phyloP scores from a whole-genome alignment of 2,797 vertebrate genomes.

The Girardinus metallicus region DNA sequence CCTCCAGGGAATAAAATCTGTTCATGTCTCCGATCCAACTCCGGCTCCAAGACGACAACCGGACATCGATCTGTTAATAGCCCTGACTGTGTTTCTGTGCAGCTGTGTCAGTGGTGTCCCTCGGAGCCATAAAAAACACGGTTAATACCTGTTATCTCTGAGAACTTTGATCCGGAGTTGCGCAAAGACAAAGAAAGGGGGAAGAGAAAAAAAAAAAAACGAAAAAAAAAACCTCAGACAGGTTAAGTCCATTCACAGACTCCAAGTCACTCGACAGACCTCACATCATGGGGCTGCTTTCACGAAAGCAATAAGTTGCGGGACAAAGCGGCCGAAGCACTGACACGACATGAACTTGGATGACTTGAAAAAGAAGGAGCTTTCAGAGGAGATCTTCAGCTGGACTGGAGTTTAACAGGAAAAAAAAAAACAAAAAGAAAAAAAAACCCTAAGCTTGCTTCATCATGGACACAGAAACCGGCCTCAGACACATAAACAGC shows the following conservation, averaged over 20 bases:
- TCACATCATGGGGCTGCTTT: slow-evolving; percentile 14
- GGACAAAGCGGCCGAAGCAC: slow-evolving; percentile 14
- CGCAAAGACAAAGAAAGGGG: slow-evolving; percentile 49
- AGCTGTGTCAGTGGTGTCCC: slow-evolving; percentile 17
- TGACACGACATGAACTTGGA: slow-evolving; percentile 44
- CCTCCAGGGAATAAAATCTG: slow-evolving; percentile 62
- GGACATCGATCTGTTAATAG: slow-evolving; percentile 24
- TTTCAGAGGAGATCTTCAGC: slow-evolving; percentile 48
- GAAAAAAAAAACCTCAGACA: background rate
- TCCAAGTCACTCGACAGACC: slow-evolving; percentile 25
- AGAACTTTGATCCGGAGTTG: slow-evolving; percentile 80
- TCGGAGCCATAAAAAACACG: slow-evolving; percentile 65
- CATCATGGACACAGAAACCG: slow-evolving; percentile 57
- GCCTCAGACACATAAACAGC: slow-evolving; percentile 21
- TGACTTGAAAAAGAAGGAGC: slow-evolving; percentile 17
- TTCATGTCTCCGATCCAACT: slow-evolving; percentile 50
- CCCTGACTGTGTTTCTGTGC: slow-evolving; percentile 24
- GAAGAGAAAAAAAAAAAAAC: slow-evolving; percentile 11
- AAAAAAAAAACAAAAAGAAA: background rate
- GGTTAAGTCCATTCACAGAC: slow-evolving; percentile 28
- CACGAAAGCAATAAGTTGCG: slow-evolving; percentile 17
- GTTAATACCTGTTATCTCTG: slow-evolving; percentile 71
- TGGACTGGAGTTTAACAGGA: slow-evolving; percentile 44
- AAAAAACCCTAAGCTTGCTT: slow-evolving; percentile 19
- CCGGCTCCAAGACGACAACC: slow-evolving; percentile 4